A percentile compares a stretch with the other conserved stretches of the same genome.
These are phyloP conservation scores for Megalops atlanticus DNA, from an alignment of 2,113 vertebrate species.

Conservation along the genomic window DNA sequence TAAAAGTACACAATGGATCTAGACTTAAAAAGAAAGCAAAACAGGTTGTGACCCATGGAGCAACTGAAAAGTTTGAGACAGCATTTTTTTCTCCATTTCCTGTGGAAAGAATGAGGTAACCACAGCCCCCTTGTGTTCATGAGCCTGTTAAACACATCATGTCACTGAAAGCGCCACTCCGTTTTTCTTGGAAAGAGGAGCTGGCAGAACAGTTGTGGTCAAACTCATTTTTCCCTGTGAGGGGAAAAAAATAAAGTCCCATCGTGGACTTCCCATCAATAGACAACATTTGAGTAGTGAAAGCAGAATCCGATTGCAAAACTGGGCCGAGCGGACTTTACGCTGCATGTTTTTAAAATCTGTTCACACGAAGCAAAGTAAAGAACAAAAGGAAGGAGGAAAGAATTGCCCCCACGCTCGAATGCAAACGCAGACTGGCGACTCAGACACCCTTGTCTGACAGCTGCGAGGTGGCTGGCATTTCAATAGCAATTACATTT, in stretches of 20 bases:
- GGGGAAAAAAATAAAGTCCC: not conserved
- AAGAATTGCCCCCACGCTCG: too few species aligned
- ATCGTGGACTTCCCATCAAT: not conserved
- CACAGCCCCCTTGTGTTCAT: not conserved
- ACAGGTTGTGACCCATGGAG: not conserved
- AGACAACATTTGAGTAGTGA: not conserved
- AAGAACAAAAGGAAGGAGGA: not conserved
- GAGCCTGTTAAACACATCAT: constrained; percentile 3
- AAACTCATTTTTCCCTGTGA: not conserved
- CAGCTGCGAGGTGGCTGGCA: not conserved
- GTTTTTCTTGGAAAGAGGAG: constrained; percentile 7
- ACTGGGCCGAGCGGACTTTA: not conserved
- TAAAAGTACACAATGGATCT: not conserved
- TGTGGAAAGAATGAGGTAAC: constrained; percentile 11
- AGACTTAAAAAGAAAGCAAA: not conserved
- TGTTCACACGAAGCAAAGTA: not conserved
- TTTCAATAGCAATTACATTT: not conserved
- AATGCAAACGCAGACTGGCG: not conserved
- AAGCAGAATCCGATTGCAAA: not conserved
- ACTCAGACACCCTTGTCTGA: not conserved
- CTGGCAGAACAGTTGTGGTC: not conserved
- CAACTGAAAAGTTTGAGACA: constrained; percentile 5
- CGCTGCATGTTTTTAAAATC: not conserved
- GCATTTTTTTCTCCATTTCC: not conserved
- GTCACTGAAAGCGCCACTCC: not conserved